Evolutionary conservation across 2,797 vertebrate species (phyloP).

Genomic region (Microcaecilia unicolor): DNA sequence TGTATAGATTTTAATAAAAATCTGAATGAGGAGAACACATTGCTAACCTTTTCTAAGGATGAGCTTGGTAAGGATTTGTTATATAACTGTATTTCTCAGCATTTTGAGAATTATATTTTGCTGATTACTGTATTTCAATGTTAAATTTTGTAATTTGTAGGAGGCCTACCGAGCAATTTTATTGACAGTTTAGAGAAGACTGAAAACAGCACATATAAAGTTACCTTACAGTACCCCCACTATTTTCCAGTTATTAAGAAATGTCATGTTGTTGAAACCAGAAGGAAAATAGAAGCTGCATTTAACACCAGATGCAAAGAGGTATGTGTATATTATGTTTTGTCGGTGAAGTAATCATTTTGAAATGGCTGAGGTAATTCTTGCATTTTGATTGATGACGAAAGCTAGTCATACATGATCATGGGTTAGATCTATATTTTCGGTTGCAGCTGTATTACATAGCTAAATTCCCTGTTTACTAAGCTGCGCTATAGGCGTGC

Average conservation of each 20-base stretch:
- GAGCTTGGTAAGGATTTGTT: conserved; percentile 64
- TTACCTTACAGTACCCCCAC: conserved; percentile 86
- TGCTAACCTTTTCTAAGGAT: conserved; percentile 66
- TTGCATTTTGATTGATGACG: too few species aligned
- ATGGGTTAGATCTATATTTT: too few species aligned
- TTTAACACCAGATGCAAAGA: conserved; percentile 90
- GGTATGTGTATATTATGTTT: conserved; percentile 59
- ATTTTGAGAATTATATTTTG: background rate
- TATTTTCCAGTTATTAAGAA: conserved; percentile 91
- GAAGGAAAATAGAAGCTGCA: conserved; percentile 80
- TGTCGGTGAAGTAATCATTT: too few species aligned
- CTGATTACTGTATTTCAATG: background rate
- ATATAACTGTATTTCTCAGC: conserved; percentile 2
- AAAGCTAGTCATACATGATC: too few species aligned
- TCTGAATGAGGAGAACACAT: conserved; percentile 80
- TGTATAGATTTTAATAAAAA: conserved; percentile 93
- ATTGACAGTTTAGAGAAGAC: conserved; percentile 71
- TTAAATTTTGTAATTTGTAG: conserved; percentile 44
- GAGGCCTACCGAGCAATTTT: conserved; percentile 77
- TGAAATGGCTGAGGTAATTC: too few species aligned
- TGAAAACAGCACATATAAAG: conserved; percentile 57
- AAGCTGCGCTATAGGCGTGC: too few species aligned
- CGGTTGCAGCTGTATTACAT: too few species aligned
- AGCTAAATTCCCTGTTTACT: too few species aligned
- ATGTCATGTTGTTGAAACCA: conserved; percentile 79